phyloP scores from a whole-genome alignment of 2,797 vertebrate species.

The Prunella strophiata region DNA sequence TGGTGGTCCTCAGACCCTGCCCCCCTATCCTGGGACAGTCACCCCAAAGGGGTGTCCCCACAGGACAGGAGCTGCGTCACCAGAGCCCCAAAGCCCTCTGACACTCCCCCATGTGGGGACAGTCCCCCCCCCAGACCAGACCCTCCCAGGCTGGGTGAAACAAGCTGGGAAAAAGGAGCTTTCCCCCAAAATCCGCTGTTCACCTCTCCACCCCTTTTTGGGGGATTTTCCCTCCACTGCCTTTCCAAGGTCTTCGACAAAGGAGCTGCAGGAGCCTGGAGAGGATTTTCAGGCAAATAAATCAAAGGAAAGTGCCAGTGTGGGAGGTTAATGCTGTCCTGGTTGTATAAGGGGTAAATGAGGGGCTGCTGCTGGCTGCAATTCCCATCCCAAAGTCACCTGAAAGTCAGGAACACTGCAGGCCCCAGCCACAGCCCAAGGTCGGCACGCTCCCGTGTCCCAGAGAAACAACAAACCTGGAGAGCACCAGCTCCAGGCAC shows the following conservation, averaged over 20 bases:
- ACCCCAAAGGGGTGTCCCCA: neutral
- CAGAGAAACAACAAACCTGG: neutral
- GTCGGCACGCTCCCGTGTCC: neutral
- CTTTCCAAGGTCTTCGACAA: neutral
- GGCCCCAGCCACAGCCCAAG: neutral
- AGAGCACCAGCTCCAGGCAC: rapidly evolving
- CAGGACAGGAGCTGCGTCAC: rapidly evolving
- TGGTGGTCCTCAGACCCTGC: neutral
- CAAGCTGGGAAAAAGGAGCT: neutral
- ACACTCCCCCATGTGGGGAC: neutral
- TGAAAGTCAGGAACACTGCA: neutral
- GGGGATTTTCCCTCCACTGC: neutral
- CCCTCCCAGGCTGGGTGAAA: neutral
- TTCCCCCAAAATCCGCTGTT: neutral
- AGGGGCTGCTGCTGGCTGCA: neutral
- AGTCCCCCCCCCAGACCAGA: neutral
- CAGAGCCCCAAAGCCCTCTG: rapidly evolving
- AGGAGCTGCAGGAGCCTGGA: rapidly evolving
- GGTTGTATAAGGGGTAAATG: rapidly evolving
- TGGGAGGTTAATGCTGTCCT: neutral
- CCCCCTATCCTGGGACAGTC: neutral
- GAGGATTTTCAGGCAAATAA: neutral
- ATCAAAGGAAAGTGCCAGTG: neutral
- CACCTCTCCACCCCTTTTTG: rapidly evolving
- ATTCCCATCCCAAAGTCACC: constrained; percentile 1